phyloP scores from a whole-genome alignment of 2,113 vertebrate genomes.

The Emydura subglobosa region DNA sequence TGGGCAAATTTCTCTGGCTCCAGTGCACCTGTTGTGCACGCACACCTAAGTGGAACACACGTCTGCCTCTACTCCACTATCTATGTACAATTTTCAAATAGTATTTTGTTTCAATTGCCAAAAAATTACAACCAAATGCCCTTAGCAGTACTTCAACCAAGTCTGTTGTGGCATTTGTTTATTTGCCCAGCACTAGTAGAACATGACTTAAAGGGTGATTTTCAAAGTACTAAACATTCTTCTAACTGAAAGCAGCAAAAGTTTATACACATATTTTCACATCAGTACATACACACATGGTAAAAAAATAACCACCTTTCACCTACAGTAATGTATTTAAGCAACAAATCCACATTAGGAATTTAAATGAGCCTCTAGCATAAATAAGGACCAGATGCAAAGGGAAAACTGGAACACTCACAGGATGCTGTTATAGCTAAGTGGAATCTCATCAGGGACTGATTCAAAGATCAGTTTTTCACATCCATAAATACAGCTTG shows the following conservation, averaged over 20 bases:
- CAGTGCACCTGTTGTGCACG: not conserved
- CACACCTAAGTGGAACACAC: not conserved
- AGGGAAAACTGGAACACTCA: constrained; percentile 51
- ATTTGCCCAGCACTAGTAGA: not conserved
- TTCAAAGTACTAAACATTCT: not conserved
- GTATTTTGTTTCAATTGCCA: not conserved
- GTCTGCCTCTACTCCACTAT: not conserved
- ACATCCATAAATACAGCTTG: constrained; percentile 61
- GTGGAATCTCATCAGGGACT: constrained; percentile 58
- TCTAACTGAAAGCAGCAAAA: not conserved
- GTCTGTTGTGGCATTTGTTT: not conserved
- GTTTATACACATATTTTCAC: accelerated
- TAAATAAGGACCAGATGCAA: constrained; percentile 53
- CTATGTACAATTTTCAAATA: not conserved
- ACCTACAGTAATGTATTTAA: not conserved
- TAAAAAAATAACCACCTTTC: not conserved
- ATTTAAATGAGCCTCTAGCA: constrained; percentile 58
- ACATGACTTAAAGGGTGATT: not conserved
- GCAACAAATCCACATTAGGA: not conserved
- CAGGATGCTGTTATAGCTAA: constrained; percentile 55
- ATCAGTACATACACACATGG: not conserved
- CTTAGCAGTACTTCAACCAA: not conserved
- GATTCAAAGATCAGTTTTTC: constrained; percentile 61
- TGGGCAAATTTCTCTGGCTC: not conserved
- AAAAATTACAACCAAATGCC: not conserved